Conservation (phyloP, 64 coral and sea anemone species). For the Stichodactyla mertensii region DNA sequence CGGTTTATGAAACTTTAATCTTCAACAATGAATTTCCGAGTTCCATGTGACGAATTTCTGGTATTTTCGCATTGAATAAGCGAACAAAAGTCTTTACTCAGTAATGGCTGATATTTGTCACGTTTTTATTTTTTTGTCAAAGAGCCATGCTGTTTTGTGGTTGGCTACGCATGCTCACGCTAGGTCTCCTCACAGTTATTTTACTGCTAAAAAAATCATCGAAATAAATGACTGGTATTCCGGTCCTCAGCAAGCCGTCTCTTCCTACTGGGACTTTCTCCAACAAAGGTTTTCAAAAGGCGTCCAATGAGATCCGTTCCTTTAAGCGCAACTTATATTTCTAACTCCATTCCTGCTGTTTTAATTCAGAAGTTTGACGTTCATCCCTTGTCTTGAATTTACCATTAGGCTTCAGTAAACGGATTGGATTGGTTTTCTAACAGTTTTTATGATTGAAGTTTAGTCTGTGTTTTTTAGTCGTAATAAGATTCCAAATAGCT, state of each 20-base stretch:
- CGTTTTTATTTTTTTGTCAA: neutral
- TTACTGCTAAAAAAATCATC: constrained; percentile 14
- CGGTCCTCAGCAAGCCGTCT: neutral
- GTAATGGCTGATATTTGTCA: neutral
- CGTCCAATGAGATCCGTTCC: neutral
- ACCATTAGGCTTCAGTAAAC: neutral
- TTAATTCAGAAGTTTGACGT: neutral
- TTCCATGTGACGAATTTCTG: neutral
- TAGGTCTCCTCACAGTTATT: constrained; percentile 6
- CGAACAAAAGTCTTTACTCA: neutral
- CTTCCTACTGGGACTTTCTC: neutral
- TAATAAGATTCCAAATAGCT: neutral
- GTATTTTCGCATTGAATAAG: neutral
- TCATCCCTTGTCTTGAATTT: neutral
- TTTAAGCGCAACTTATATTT: neutral
- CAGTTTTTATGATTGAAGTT: neutral
- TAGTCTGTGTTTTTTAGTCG: neutral
- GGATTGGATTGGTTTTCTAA: neutral
- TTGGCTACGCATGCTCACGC: constrained; percentile 8
- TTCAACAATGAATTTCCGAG: neutral
- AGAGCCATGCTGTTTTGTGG: constrained; percentile 9
- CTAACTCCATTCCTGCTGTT: neutral
- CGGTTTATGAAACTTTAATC: neutral
- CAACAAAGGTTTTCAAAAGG: constrained; percentile 27
- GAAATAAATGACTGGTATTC: constrained; percentile 14